Percentiles rank a stretch among this genome's conserved stretches.
These are phyloP conservation scores for Deladenus siricidicola DNA, from an alignment of 2,888 invertebrate genomes.

Conservation along the genomic window DNA sequence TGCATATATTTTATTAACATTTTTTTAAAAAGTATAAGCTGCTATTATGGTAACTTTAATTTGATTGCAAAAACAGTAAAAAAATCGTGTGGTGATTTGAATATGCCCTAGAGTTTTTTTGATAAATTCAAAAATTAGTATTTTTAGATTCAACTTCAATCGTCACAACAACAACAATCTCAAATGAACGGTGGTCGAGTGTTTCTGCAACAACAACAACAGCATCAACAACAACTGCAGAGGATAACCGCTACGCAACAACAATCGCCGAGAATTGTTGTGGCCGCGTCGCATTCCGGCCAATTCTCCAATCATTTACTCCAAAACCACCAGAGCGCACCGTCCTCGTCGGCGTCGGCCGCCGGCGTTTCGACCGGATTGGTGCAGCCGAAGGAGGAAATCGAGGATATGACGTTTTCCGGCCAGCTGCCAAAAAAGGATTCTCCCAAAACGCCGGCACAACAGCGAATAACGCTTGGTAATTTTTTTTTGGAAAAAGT, in stretches of 20 bases:
- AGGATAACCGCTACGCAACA: not conserved
- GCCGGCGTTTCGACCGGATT: not conserved
- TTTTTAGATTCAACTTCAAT: too few relatives aligned
- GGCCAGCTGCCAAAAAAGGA: not conserved
- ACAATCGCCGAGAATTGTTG: not conserved
- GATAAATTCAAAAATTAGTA: too few relatives aligned
- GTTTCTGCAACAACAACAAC: not conserved
- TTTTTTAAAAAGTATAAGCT: too few relatives aligned
- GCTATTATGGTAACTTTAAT: too few relatives aligned
- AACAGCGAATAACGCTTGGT: conserved; percentile 48
- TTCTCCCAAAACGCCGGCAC: conserved; percentile 19
- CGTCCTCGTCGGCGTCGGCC: not conserved
- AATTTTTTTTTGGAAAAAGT: too few relatives aligned
- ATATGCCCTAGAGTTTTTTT: too few relatives aligned
- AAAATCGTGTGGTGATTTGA: too few relatives aligned
- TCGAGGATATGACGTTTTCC: not conserved
- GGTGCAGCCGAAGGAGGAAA: not conserved
- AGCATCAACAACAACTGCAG: conserved; percentile 7
- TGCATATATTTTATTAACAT: too few relatives aligned
- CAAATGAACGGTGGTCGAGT: not conserved
- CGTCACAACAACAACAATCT: not conserved
- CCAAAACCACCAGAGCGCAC: conserved; percentile 18
- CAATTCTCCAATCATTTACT: conserved; percentile 1
- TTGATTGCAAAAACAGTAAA: too few relatives aligned
- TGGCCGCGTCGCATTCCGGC: too few relatives aligned